phyloP scores from a whole-genome alignment of 1,140 invertebrate species.

The Maniola jurtina region DNA sequence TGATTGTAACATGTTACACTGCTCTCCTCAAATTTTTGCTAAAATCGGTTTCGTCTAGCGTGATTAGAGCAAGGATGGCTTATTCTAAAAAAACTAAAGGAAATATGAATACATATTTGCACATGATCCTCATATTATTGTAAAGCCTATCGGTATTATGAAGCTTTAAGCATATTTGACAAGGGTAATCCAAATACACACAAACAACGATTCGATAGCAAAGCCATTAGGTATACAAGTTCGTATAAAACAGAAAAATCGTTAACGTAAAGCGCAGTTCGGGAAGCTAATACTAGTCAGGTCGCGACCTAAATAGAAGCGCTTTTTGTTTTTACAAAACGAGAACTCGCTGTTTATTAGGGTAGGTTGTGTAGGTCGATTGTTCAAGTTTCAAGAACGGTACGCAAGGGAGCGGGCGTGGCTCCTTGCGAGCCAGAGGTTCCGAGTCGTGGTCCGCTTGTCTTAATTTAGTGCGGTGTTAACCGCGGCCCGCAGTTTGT shows the following conservation, averaged over 20 bases:
- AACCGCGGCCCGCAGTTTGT: conserved; percentile 67
- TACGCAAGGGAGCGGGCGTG: conserved; percentile 40
- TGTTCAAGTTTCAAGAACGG: conserved; percentile 42
- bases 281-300: conserved; percentile 5
- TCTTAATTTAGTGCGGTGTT: conserved; percentile 68
- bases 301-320: conserved; percentile 2
- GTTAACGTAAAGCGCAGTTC: neutral
- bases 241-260: conserved; percentile 4
- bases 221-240: neutral
- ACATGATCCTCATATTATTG: neutral
- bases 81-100: too few species aligned
- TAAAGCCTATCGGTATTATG: neutral
- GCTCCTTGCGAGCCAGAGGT: conserved; percentile 45
- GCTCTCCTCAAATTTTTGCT: too few species aligned
- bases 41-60: too few species aligned
- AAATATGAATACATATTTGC: too few species aligned
- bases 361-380: conserved; percentile 45
- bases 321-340: conserved; percentile 22
- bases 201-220: neutral
- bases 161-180: neutral
- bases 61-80: too few species aligned
- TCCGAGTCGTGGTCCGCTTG: conserved; percentile 49
- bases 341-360: conserved; percentile 39
- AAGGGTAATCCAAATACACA: neutral
- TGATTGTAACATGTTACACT: too few species aligned